Evolutionary conservation across 37 sponge, comb jelly and placozoan genomes (phyloP), one percentile per base, ranked within the genome.

Genomic region (Haliclona indistincta): DNA sequence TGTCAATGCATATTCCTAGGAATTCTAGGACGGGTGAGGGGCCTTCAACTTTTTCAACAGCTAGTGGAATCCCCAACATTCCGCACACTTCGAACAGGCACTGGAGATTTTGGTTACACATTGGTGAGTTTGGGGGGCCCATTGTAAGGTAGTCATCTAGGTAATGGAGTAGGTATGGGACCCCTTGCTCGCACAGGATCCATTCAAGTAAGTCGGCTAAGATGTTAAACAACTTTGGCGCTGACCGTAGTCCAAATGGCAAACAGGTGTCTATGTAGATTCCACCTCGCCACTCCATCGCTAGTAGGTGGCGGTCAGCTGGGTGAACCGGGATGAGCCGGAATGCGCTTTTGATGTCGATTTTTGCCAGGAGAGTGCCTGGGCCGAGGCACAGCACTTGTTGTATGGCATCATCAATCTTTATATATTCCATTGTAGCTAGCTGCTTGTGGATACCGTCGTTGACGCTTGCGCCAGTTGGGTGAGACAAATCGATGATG

Each of bases 241-340:
- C 71, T 17, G 71, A 71, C 33, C 54, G 52, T 4, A 68, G 70
- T 5, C 60, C 79, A 54, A 78, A 78, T 25, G 69, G 79, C 30
- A 78, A 61, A 61, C 79, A 55, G 41, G 79, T 78, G 43, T 78
- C 69, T 11, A 68, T 39, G 44, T 55, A 56, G 60, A 45, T 28
- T 20, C 17, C 43, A 34, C 69, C 79, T 3, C 33, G 30, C 80
- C 80, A 79, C 2, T 39, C 35, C 70, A 79, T 79, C 15, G 54
- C 80, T 10, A 64, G 60, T 3, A 79, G 44, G 37, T 65, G 53
- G 49, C 71, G 26, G 64, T 79, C 70, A 43, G 56, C 63, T 56
- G 49, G 80, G 70, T 68, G 70, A 1, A 79, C 80, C 34, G 80
- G 80, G 22, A 79, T 40, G 36, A 79, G 49, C 33, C 70, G 23